Conservation (phyloP, 2,888 invertebrate genomes). For the Noctua janthe region DNA sequence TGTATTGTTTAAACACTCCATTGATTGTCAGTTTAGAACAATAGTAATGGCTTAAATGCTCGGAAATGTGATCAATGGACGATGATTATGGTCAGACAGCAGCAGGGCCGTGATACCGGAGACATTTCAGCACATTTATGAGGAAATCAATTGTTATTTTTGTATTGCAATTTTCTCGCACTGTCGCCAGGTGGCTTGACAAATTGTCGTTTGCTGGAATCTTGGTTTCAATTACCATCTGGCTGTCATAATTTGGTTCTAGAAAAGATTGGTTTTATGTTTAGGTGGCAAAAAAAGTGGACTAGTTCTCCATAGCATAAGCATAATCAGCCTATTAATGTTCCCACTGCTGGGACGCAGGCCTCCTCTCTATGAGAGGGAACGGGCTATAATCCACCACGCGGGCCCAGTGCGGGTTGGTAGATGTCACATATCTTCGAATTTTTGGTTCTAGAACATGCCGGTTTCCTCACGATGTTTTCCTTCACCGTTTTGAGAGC, state of each 20-base stretch:
- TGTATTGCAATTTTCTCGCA: slow-evolving; percentile 15
- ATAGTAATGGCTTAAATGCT: slow-evolving; percentile 47
- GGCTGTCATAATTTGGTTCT: neutral
- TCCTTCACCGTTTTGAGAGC: no score
- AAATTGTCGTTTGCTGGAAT: neutral
- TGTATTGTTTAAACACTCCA: slow-evolving; percentile 37
- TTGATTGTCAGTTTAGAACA: slow-evolving; percentile 55
- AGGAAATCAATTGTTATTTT: slow-evolving; percentile 46
- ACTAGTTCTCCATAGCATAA: no score
- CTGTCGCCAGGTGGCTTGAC: neutral
- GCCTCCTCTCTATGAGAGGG: no score
- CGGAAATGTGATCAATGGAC: slow-evolving; percentile 50
- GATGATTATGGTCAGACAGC: slow-evolving; percentile 8
- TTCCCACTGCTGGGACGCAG: no score
- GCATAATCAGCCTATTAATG: no score
- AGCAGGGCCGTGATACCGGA: slow-evolving; percentile 32
- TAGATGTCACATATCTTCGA: no score
- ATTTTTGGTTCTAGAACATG: no score
- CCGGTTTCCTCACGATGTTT: no score
- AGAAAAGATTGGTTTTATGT: neutral
- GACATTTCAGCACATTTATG: slow-evolving; percentile 31
- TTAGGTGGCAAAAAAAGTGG: neutral
- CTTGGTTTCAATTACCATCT: neutral
- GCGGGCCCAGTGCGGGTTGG: no score
- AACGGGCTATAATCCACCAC: no score